Evolutionary conservation across 2,797 vertebrate genomes (phyloP).

Genomic region (Pempheris klunzingeri): DNA sequence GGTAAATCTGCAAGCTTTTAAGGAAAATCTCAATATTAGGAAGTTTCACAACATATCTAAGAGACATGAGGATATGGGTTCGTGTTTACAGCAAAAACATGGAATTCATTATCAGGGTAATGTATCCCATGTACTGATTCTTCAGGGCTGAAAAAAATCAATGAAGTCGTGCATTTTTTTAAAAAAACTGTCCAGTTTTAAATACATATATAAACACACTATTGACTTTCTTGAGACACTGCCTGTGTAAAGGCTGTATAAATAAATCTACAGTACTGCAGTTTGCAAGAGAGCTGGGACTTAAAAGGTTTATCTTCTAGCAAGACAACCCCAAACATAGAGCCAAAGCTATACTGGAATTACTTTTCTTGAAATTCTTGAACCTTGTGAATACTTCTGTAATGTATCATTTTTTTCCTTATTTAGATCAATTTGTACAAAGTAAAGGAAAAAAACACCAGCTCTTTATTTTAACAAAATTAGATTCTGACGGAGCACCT

Average conservation of each 20-base stretch:
- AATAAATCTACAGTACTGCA: too few relatives aligned
- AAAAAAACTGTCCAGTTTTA: neutral
- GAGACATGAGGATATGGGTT: neutral
- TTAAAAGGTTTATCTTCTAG: neutral
- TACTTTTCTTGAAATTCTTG: neutral
- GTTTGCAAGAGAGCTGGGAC: neutral
- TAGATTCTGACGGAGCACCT: neutral
- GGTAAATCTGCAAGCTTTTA: neutral
- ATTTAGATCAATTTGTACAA: neutral
- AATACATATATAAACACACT: too few relatives aligned
- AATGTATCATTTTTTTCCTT: neutral
- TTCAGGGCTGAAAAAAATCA: neutral
- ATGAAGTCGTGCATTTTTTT: neutral
- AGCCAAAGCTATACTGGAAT: neutral
- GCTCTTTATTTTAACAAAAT: conserved; percentile 4
- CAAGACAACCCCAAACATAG: neutral
- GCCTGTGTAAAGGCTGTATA: too few relatives aligned
- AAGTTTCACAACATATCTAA: neutral
- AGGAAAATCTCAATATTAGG: neutral
- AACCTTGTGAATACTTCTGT: neutral
- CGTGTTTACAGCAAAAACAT: neutral
- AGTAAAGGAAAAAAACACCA: neutral
- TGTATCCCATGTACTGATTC: too few relatives aligned
- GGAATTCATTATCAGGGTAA: too few relatives aligned
- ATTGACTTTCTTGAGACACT: neutral